Evolutionary conservation across 2,888 invertebrate genomes (phyloP), one percentile per base, ranked within the genome.

Genomic region (Ptilodon capucinus): DNA sequence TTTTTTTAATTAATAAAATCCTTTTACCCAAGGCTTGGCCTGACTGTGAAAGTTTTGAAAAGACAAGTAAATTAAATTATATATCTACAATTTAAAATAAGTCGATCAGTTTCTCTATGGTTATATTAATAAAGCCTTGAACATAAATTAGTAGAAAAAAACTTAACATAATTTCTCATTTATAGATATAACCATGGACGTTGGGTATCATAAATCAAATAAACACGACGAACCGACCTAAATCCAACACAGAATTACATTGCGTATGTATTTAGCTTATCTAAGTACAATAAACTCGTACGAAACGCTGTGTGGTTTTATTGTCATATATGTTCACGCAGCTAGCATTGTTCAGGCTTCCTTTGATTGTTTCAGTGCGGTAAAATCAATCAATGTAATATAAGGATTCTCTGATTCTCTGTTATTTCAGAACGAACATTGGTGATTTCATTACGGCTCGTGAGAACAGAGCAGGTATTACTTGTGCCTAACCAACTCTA

Each of bases 261-360:
- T 21, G 21, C 5, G 2, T n/a, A 28, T 28, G 28, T n/a, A 0
- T 8, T 35, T 17, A 35, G 35, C 45, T 50, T 49, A 59, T 40
- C 28, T 13, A 48, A 25, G 40, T 1, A 17, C 30, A 51, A 51
- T 49, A 46, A 46, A 48, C 45, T 46, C 21, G 8, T 35, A 18
- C 19, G 23, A 25, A 34, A 1, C 17, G 34, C 8, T 11, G 39
- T 46, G 28, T 23, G 19, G 38, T 45, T 45, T 43, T 41, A 25
- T 13, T 21, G 35, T 48, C 18, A 21, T 32, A 25, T 18, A 17
- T 25, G 21, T 16, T 38, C 25, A 39, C 8, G 11, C 47, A 40
- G 11, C n/a, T 19, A 40, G 25, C 49, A 61, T 51, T 65, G 48
- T 54, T 54, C 52, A 42, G 60, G 57, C 42, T 66, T 66, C 70